Evolutionary conservation across 53 echinoderm and acorn worm species (phyloP).

Genomic region (Paracentrotus lividus): DNA sequence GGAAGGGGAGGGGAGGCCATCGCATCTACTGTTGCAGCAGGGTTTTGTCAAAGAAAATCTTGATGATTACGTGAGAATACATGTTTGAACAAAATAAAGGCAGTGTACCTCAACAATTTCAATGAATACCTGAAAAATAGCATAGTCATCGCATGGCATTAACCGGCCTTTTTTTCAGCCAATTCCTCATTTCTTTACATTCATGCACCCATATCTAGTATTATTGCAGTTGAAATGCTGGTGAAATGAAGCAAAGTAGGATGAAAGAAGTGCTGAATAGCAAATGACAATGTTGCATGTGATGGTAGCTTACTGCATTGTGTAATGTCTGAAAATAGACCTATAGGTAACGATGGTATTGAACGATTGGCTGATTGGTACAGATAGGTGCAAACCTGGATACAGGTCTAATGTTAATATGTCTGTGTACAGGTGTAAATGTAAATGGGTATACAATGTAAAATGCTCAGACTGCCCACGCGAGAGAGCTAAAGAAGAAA

Average conservation of each 20-base stretch:
- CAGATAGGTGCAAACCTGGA: neutral
- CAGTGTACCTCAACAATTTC: neutral
- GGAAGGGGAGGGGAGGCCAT: too few relatives aligned
- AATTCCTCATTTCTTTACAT: neutral
- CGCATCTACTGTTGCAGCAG: neutral
- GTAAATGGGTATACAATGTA: neutral
- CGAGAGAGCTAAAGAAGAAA: too few relatives aligned
- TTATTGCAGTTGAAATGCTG: neutral
- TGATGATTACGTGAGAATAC: neutral
- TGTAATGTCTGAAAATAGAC: conserved; percentile 13
- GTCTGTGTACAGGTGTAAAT: neutral
- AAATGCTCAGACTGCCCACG: too few relatives aligned
- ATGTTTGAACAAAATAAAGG: neutral
- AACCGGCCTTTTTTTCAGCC: neutral
- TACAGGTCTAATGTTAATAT: neutral
- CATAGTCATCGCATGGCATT: neutral
- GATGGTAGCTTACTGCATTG: neutral
- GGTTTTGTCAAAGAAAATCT: neutral
- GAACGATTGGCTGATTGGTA: neutral
- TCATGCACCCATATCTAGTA: neutral
- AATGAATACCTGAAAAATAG: neutral
- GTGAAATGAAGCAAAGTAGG: neutral
- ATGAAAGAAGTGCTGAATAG: neutral
- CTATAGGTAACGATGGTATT: neutral
- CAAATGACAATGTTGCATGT: neutral